Evolutionary conservation across 2,888 invertebrate species (phyloP).

Genomic region (Uloborus plumipes): DNA sequence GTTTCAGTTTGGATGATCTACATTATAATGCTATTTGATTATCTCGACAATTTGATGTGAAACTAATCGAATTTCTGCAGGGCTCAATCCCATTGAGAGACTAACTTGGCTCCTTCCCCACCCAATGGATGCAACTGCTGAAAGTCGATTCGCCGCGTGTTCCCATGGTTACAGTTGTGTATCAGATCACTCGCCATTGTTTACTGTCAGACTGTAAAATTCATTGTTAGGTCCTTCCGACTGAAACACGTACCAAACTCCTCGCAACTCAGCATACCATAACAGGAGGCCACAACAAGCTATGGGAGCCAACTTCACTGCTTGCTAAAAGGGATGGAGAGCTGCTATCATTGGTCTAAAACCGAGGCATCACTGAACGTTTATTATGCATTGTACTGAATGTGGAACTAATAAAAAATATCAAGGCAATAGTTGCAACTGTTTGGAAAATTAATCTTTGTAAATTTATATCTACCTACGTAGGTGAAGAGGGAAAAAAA

Average conservation of each 20-base stretch:
- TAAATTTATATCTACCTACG: too few relatives aligned
- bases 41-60: slow-evolving; percentile 49
- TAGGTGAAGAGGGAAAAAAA: too few relatives aligned
- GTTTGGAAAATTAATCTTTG: too few relatives aligned
- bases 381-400: too few relatives aligned
- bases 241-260: slow-evolving; percentile 17
- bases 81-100: slow-evolving; percentile 49
- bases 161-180: slow-evolving; percentile 36
- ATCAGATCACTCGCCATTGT: slow-evolving; percentile 35
- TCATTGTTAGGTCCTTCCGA: slow-evolving; percentile 28
- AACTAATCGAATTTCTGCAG: slow-evolving; percentile 51
- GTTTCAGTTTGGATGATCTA: slow-evolving; percentile 39
- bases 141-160: slow-evolving; percentile 55
- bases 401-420: too few relatives aligned
- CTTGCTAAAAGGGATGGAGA: too few relatives aligned
- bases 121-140: slow-evolving; percentile 36
- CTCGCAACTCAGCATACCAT: too few relatives aligned
- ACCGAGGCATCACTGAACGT: too few relatives aligned
- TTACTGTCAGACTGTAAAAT: slow-evolving; percentile 42
- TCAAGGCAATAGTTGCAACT: too few relatives aligned
- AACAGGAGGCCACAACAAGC: too few relatives aligned
- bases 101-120: slow-evolving; percentile 31
- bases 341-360: too few relatives aligned
- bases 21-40: slow-evolving; percentile 53
- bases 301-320: too few relatives aligned